Evolutionary conservation across 2,797 vertebrate species (phyloP), one percentile per base, ranked within the genome.

Genomic region (Denticeps clupeoides): DNA sequence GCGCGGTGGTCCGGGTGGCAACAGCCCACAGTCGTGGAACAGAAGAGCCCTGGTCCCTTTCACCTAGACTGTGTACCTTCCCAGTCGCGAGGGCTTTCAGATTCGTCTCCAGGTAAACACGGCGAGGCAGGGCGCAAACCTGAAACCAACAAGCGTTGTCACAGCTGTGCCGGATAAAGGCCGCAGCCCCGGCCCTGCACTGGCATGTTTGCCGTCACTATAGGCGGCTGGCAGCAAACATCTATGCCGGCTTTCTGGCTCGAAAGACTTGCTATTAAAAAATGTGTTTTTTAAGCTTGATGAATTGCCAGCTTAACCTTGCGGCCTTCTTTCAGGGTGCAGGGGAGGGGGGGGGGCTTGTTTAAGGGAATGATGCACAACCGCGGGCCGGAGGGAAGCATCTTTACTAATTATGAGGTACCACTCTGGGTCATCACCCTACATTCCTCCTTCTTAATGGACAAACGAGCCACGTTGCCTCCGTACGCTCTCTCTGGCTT

Each of bases 151-250:
- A 23, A 6, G 59, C 44, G 7, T 51, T 60, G 63, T 60, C 61
- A 33, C 73, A 79, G 76, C 75, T 72, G 68, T 60, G 60, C 51
- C 47, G 29, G 60, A 53, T 47, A 55, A 41, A 11, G 48, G 56
- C 15, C 45, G 58, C 15, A 33, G 55, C 40, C 29, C 67, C 56
- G 68, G 45, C 57, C 65, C 70, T 58, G 47, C 16, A 41, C 47
- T 58, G 69, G 71, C 74, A 77, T 87, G 79, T 81, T 84, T 74
- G 73, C 78, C 48, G 47, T 77, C 75, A 68, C 77, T 73, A 63
- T 57, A 63, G 74, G 72, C 70, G 67, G 68, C 65, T 64, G 70
- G 66, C 2, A 68, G 69, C 62, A 75, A 79, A 80, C 80, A 72
- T 70, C 41, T 73, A 79, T 73, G 67, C 62, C 42, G 40, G 44